Percentiles rank a stretch among this genome's conserved stretches.
These are phyloP conservation scores for Aphaenogaster ashmeadi DNA, from an alignment of 1,140 invertebrate genomes.

Conservation along the genomic window DNA sequence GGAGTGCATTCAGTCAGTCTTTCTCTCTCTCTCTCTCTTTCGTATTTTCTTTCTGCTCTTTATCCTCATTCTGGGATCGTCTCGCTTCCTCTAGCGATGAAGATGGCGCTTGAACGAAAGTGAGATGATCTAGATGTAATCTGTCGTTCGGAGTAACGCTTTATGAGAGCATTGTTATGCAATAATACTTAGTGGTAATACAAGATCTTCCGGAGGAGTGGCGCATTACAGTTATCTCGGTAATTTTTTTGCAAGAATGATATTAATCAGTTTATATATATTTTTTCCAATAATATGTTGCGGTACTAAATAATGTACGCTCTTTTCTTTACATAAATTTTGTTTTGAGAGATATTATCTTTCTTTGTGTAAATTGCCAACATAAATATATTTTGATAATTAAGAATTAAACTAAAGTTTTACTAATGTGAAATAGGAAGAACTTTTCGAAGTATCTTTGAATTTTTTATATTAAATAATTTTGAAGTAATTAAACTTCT, in stretches of 20 bases:
- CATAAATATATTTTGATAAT: neutral
- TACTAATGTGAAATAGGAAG: conserved; percentile 1
- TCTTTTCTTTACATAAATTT: neutral
- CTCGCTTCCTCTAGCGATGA: conserved; percentile 15
- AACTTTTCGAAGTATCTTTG: neutral
- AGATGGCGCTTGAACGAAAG: conserved; percentile 47
- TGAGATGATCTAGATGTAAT: conserved; percentile 54
- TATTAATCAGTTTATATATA: neutral
- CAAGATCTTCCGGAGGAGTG: conserved; percentile 8
- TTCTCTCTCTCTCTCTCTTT: conserved; percentile 14
- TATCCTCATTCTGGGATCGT: neutral
- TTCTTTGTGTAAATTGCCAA: neutral
- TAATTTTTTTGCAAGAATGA: neutral
- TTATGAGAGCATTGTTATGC: conserved; percentile 35
- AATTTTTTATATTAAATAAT: neutral
- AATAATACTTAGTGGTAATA: conserved; percentile 21
- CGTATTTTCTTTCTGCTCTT: conserved; percentile 53
- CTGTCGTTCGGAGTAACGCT: conserved; percentile 6
- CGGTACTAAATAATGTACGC: neutral
- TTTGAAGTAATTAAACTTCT: neutral
- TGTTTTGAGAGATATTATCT: neutral
- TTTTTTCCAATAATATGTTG: neutral
- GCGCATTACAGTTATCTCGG: neutral
- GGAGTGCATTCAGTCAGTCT: conserved; percentile 33
- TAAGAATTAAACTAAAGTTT: neutral